Conservation (phyloP, 2,113 vertebrate genomes). For the Calyptommatus sinebrachiatus region DNA sequence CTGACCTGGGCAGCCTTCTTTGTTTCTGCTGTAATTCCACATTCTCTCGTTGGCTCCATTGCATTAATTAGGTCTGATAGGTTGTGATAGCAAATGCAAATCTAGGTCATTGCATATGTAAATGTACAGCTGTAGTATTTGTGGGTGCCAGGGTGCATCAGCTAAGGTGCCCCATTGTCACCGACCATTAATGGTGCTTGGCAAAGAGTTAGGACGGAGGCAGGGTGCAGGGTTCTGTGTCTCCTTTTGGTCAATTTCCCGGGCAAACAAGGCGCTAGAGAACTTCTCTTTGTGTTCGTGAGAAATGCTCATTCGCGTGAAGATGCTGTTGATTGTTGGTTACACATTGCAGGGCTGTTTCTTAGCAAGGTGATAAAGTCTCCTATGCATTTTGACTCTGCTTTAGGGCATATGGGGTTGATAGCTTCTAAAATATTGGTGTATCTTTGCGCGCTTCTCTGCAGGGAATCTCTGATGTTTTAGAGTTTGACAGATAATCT, state of each 20-base stretch:
- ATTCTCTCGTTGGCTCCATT: conserved; percentile 50
- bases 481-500: not conserved
- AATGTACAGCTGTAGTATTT: conserved; percentile 84
- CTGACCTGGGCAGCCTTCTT: conserved; percentile 38
- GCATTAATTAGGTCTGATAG: conserved; percentile 83
- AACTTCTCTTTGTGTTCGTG: not conserved
- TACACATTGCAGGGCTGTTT: not conserved
- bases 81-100: conserved; percentile 82
- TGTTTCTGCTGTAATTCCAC: not conserved
- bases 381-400: not conserved
- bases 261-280: not conserved
- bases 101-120: conserved; percentile 91
- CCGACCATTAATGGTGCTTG: conserved; percentile 67
- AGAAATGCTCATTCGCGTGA: conserved; percentile 26
- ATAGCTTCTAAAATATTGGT: not conserved
- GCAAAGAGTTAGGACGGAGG: not conserved
- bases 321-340: not conserved
- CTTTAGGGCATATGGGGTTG: too few species aligned
- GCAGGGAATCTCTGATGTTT: not conserved
- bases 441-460: not conserved
- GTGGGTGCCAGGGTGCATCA: conserved; percentile 76
- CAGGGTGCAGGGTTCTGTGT: not conserved
- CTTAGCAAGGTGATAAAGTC: not conserved
- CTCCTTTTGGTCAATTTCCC: conserved; percentile 14
- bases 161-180: conserved; percentile 74